Evolutionary conservation across 1,140 invertebrate genomes (phyloP), one percentile per base, ranked within the genome.

Genomic region (Leptinotarsa texana): DNA sequence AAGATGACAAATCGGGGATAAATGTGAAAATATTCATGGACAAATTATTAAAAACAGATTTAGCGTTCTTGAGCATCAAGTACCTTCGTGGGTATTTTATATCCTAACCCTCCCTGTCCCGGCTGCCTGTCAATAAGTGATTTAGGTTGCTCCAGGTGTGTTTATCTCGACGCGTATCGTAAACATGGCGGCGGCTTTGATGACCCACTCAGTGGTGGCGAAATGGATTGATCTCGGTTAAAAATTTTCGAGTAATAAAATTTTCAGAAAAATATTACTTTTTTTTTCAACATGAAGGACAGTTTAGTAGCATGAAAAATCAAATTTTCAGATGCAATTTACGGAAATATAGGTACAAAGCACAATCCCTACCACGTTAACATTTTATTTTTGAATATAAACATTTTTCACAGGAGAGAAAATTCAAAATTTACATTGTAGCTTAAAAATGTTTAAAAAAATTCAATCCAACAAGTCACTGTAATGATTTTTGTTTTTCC

Each of bases 131-230:
- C 82, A 81, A 82, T 82, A 76, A 69, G 74, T 81, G 82, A 83
- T 83, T 83, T 83, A 83, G 81, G 80, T 79, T 42, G 69, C 74
- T 80, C 82, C 82, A 83, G 82, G 82, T 83, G 82, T 83, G 80
- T 83, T 83, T 83, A 79, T 79, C 75, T 80, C 80, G 82, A 76
- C 68, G 77, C 75, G 74, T 72, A 74, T 73, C 80, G 78, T 79
- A 81, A 80, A 81, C 80, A 81, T 76, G 77, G 74, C 80, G 79
- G 79, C 48, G n/a, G 61, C 77, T 83, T 83, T 83, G 82, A 83
- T 81, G 73, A 75, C 68, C 69, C 51, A 27, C 17, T 3, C 66
- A 68, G 47, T 17, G 66, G 33, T 42, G 66, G 24, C 27, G 15
- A 27, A 17, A n/a, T 8, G 17, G 61, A n/a, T 62, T 13, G 21